Evolutionary conservation across 1,140 invertebrate genomes (phyloP).

Genomic region (Pseudobourletiella spinata): DNA sequence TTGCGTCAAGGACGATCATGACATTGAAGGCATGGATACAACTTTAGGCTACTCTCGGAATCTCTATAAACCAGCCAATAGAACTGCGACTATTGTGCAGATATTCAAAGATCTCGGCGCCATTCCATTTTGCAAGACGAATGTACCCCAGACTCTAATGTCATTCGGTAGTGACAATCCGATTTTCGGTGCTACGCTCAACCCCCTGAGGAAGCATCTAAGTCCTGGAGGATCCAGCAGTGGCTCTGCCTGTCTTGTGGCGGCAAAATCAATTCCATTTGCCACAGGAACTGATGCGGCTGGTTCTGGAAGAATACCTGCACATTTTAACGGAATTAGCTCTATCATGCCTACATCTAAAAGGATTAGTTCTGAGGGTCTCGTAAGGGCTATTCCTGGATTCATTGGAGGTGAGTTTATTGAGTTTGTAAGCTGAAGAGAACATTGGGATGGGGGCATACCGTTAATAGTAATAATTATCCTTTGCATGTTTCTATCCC

Average conservation of each 20-base stretch:
- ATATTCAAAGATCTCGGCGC: constrained; percentile 38
- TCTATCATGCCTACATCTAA: constrained; percentile 62
- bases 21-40: constrained; percentile 43
- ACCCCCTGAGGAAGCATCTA: constrained; percentile 28
- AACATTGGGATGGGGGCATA: neutral
- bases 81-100: constrained; percentile 39
- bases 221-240: constrained; percentile 33
- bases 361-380: constrained; percentile 6
- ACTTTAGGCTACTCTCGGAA: constrained; percentile 40
- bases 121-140: constrained; percentile 42
- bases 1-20: constrained; percentile 37
- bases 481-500: neutral
- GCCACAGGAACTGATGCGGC: constrained; percentile 34
- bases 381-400: neutral
- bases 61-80: constrained; percentile 36
- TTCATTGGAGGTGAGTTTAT: constrained; percentile 20
- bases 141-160: constrained; percentile 13
- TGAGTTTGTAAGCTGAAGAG: neutral
- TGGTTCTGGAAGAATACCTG: constrained; percentile 72
- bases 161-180: constrained; percentile 11
- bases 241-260: constrained; percentile 37
- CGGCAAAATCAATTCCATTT: constrained; percentile 26
- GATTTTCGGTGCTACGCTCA: constrained; percentile 17
- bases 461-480: neutral
- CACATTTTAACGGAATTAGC: constrained; percentile 76